Percentiles rank a stretch among this genome's conserved stretches.
Conservation (phyloP, 2,797 vertebrate genomes). For the Cottoperca gobio region DNA sequence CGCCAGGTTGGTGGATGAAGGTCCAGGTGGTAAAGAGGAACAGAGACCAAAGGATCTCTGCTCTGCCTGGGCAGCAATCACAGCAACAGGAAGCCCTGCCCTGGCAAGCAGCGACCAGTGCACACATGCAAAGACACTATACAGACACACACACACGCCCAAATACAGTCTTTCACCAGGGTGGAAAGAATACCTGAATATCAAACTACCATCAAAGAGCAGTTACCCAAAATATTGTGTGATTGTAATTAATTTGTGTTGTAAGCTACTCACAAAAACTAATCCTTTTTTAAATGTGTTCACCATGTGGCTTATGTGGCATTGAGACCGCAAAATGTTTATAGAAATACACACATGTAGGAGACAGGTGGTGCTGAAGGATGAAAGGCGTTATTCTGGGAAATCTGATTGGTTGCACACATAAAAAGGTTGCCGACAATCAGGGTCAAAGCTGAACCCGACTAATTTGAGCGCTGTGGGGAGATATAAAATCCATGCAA, state of each 20-base stretch:
- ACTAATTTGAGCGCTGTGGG: background rate
- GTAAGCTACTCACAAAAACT: background rate
- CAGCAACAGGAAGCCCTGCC: slow-evolving; percentile 80
- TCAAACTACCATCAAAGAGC: slow-evolving; percentile 11
- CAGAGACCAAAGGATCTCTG: slow-evolving; percentile 63
- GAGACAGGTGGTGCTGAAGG: background rate
- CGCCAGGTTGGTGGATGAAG: slow-evolving; percentile 55
- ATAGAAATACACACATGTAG: background rate
- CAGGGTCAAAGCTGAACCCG: background rate
- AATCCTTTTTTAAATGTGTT: background rate
- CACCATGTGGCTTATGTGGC: no score
- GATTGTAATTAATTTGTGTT: slow-evolving; percentile 1
- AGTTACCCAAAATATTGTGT: slow-evolving; percentile 15
- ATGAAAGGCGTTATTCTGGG: background rate
- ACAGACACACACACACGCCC: slow-evolving; percentile 23
- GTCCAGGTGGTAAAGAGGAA: slow-evolving; percentile 71
- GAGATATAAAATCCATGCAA: no score
- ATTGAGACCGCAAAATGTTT: no score
- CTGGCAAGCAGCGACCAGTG: slow-evolving; percentile 60
- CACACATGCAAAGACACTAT: slow-evolving; percentile 44
- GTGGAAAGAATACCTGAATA: slow-evolving; percentile 7
- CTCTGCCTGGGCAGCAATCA: slow-evolving; percentile 67
- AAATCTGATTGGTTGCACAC: background rate
- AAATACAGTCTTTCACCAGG: background rate
- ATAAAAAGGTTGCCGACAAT: background rate